Evolutionary conservation across 2,888 invertebrate genomes (phyloP).

Genomic region (Hypselothyrea guttata): DNA sequence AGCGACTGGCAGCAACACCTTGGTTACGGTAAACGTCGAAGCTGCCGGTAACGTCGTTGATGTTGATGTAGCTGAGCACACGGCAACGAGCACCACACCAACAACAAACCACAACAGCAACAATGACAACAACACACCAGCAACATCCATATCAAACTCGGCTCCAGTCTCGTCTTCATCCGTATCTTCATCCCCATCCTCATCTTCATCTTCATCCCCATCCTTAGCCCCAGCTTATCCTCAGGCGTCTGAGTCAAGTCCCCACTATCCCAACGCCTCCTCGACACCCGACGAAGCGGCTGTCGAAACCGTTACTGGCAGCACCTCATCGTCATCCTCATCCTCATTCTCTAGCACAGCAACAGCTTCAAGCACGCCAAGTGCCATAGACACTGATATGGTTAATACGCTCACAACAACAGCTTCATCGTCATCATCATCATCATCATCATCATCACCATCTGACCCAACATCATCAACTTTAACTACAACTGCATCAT

Average conservation of each 20-base stretch:
- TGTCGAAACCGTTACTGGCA: constrained; percentile 39
- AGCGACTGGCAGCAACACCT: constrained; percentile 19
- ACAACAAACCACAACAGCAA: constrained; percentile 43
- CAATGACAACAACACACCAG: constrained; percentile 33
- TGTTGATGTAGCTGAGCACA: constrained; percentile 54
- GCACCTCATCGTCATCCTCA: constrained; percentile 8
- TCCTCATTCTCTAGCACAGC: constrained; percentile 18
- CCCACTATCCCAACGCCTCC: constrained; percentile 26
- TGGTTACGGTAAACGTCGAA: constrained; percentile 54
- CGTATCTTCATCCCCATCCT: constrained; percentile 33
- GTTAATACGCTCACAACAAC: constrained; percentile 49
- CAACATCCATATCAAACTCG: constrained; percentile 43
- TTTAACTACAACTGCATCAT: constrained; percentile 17
- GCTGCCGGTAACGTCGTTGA: constrained; percentile 34
- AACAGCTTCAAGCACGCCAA: constrained; percentile 33
- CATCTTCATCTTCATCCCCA: constrained; percentile 29
- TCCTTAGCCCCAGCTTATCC: constrained; percentile 34
- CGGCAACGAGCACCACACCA: constrained; percentile 58
- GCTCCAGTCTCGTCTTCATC: constrained; percentile 41
- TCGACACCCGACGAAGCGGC: constrained; percentile 31
- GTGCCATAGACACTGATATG: constrained; percentile 44
- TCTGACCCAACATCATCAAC: constrained; percentile 19
- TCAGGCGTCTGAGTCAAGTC: neutral
- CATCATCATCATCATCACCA: constrained; percentile 29
- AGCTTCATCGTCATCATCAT: constrained; percentile 38